phyloP scores from a whole-genome alignment of 2,113 vertebrate genomes.

The Lutjanus erythropterus region DNA sequence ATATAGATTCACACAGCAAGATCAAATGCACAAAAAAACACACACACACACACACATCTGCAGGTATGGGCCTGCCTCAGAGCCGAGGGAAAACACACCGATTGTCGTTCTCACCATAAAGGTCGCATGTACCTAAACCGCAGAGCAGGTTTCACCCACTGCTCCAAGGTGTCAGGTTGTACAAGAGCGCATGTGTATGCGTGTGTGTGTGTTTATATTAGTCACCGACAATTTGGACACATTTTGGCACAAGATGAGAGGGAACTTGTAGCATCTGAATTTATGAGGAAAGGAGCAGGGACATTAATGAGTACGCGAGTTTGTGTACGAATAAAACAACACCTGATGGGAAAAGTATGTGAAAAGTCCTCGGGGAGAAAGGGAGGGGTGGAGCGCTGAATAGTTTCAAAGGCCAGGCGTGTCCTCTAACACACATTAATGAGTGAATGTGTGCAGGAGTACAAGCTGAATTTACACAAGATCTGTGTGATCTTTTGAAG shows the following conservation, averaged over 20 bases:
- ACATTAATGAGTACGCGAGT: slow-evolving; percentile 23
- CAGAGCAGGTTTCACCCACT: slow-evolving; percentile 43
- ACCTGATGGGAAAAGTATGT: slow-evolving; percentile 56
- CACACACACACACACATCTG: background rate
- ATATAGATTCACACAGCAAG: slow-evolving; percentile 26
- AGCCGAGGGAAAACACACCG: slow-evolving; percentile 37
- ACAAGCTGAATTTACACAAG: slow-evolving; percentile 14
- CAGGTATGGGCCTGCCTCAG: slow-evolving; percentile 51
- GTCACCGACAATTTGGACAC: slow-evolving; percentile 34
- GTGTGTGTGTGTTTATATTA: slow-evolving; percentile 18
- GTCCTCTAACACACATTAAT: slow-evolving; percentile 28
- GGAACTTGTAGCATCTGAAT: slow-evolving; percentile 23
- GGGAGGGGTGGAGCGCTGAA: background rate
- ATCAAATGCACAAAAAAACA: background rate
- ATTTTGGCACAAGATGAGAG: slow-evolving; percentile 75
- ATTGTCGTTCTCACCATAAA: slow-evolving; percentile 59
- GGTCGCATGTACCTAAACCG: slow-evolving; percentile 18
- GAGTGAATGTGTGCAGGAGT: background rate
- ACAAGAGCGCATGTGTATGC: slow-evolving; percentile 22
- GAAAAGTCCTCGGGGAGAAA: background rate
- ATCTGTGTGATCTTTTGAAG: background rate
- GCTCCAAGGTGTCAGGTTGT: slow-evolving; percentile 53
- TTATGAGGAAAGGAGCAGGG: slow-evolving; percentile 22
- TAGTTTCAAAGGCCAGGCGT: slow-evolving; percentile 30
- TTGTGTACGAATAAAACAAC: slow-evolving; percentile 42